These are phyloP conservation scores for Hirtodrosophila histrioides DNA, from an alignment of 2,888 invertebrate species.

Conservation along the genomic window DNA sequence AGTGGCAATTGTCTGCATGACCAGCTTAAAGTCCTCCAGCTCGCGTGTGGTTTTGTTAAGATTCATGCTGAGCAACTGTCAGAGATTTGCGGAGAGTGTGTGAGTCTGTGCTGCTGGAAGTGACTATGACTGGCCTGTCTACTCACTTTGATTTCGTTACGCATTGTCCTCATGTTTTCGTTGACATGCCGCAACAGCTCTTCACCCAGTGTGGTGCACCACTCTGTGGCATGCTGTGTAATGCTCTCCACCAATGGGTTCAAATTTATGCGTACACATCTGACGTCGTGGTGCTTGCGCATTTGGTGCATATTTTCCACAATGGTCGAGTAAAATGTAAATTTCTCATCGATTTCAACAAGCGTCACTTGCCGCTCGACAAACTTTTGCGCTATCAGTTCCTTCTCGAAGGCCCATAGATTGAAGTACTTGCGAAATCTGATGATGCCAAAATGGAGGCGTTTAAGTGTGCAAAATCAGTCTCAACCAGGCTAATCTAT, in stretches of 20 bases:
- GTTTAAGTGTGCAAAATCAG: neutral
- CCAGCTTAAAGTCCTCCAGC: constrained; percentile 92
- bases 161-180: constrained; percentile 88
- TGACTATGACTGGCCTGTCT: constrained; percentile 1
- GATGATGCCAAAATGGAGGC: constrained; percentile 1
- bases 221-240: constrained; percentile 90
- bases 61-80: constrained; percentile 86
- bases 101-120: neutral
- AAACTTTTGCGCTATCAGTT: constrained; percentile 91
- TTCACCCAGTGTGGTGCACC: constrained; percentile 90
- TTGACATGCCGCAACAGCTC: constrained; percentile 88
- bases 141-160: constrained; percentile 89
- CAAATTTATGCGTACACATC: constrained; percentile 90
- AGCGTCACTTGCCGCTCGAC: constrained; percentile 88
- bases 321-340: constrained; percentile 92
- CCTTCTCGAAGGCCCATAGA: constrained; percentile 91
- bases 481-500: neutral
- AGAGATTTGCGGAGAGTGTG: constrained; percentile 10
- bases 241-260: constrained; percentile 89
- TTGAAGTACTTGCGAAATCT: constrained; percentile 91
- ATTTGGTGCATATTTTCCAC: constrained; percentile 88
- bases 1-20: constrained; percentile 92
- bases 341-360: constrained; percentile 90
- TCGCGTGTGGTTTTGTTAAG: constrained; percentile 91
- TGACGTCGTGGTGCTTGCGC: constrained; percentile 87